Base-by-base conservation (phyloP, 2,113 vertebrate species). In the Thymallus thymallus region DNA sequence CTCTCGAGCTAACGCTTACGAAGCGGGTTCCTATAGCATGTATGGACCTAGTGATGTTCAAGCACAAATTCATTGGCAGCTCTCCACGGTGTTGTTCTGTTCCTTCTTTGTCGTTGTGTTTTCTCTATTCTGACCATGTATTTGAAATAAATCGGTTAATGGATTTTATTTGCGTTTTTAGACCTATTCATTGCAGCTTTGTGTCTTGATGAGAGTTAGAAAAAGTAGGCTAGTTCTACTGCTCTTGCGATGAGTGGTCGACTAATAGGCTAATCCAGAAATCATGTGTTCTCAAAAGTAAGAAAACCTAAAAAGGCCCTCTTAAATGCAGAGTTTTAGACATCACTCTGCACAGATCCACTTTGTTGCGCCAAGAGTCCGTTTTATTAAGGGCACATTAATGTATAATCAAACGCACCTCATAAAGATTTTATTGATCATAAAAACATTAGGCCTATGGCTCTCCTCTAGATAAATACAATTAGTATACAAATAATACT, bases 351-450 rank as follows among this genome's bases (percentile, higher is more conserved):
- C 71, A 76, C 82, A 81, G 74, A 85, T 70, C 73, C 86, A 84
- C 88, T 86, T 91, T 88, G 87, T 89, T 91, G 86, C 92, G 90
- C 92, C 88, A 87, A 88, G 88, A 90, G 92, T 92, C 91, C 91
- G 86, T 95, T 96, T 97, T 97, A 97, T 95, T 96, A 96, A 95
- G 91, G 92, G 91, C 93, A 91, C 93, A 95, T 95, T 96, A 96
- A 95, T 96, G 94, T 94, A 95, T 94, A 97, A 96, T 97, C 96
- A 98, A 96, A 96, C 95, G 92, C 95, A 96, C 95, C 96, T 96
- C 96, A 95, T 99, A 98, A 98, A 97, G 95, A 74, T 94, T 97
- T 98, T 98, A 98, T 98, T 96, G 96, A 96, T 95, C 95, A 95
- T 96, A 96, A 97, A 97, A 94, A 92, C 92, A 95, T 96, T 94